These are phyloP conservation scores for Myotis daubentonii DNA, from an alignment of 2,797 vertebrate species.

Conservation along the genomic window DNA sequence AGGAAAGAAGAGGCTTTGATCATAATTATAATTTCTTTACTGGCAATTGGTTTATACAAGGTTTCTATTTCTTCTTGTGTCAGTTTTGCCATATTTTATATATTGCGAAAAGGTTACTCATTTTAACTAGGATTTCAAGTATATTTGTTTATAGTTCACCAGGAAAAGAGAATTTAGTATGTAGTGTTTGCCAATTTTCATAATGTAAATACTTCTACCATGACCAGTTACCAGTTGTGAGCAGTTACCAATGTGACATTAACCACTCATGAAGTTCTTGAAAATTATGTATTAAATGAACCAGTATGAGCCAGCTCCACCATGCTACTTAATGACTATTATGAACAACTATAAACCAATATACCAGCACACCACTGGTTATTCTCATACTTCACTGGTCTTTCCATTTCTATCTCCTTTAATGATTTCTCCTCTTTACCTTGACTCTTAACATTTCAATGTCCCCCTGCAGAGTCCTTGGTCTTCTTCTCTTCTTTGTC, in stretches of 20 bases:
- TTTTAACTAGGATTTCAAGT: neutral
- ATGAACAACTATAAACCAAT: neutral
- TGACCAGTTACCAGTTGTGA: neutral
- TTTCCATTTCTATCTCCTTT: neutral
- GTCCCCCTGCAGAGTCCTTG: neutral
- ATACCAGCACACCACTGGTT: neutral
- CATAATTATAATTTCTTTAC: neutral
- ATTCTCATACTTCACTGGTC: neutral
- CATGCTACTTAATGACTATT: neutral
- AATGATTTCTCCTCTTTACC: neutral
- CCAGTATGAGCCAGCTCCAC: neutral
- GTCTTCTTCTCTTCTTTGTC: neutral
- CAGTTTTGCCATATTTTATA: neutral
- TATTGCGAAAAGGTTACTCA: neutral
- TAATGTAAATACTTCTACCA: neutral
- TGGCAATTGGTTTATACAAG: neutral
- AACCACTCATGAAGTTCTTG: neutral
- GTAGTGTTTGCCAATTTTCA: neutral
- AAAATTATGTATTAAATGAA: neutral
- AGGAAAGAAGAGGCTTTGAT: neutral
- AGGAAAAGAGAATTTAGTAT: neutral
- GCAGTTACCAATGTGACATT: neutral
- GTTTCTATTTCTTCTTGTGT: neutral
- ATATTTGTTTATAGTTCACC: neutral
- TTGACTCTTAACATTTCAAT: neutral